A percentile compares a stretch with the other conserved stretches of the same genome.
These are phyloP conservation scores for Nipponia nippon DNA, from an alignment of 2,113 vertebrate species.

Conservation along the genomic window DNA sequence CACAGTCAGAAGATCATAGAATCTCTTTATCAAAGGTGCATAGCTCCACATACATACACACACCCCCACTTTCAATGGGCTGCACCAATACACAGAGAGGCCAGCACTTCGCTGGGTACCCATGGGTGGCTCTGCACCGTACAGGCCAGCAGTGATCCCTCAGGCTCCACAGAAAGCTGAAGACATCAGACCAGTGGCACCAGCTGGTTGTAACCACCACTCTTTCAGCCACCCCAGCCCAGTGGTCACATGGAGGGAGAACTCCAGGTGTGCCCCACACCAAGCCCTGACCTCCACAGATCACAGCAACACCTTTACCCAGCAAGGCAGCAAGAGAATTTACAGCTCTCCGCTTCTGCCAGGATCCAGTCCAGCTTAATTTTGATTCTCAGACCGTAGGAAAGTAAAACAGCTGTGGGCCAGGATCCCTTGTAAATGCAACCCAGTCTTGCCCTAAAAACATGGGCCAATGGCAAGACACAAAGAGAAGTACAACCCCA, in stretches of 20 bases:
- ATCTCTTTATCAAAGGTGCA: fast-evolving
- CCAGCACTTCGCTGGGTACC: no score
- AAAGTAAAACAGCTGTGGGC: background rate
- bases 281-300: background rate
- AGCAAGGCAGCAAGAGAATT: background rate
- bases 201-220: background rate
- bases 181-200: background rate
- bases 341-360: background rate
- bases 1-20: fast-evolving
- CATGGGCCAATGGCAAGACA: background rate
- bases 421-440: background rate
- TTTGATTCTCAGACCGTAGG: background rate
- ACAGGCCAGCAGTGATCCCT: background rate
- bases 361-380: background rate
- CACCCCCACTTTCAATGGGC: background rate
- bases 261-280: background rate
- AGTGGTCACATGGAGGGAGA: background rate
- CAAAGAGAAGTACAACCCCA: background rate
- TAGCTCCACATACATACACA: fast-evolving
- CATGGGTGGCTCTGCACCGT: background rate
- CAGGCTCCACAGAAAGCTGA: background rate
- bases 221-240: background rate
- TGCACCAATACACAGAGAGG: background rate
- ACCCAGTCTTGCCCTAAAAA: background rate
- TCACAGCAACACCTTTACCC: background rate